Conservation (phyloP, 2,888 invertebrate species). For the Volucella inflata region DNA sequence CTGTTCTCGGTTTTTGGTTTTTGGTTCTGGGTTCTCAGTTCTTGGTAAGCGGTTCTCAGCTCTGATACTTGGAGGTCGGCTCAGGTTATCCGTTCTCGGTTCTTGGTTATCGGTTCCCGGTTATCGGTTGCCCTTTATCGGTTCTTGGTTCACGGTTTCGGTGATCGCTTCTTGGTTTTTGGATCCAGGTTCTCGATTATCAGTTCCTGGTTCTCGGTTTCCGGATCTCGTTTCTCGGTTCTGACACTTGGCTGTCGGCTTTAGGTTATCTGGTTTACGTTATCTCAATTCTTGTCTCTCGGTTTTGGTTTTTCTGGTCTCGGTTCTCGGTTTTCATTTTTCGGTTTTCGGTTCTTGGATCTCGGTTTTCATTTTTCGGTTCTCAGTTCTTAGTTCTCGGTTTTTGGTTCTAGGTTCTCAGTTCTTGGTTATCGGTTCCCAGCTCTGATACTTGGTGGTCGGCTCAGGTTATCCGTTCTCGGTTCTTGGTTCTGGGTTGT, state of each 20-base stretch:
- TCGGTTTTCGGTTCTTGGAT: background rate
- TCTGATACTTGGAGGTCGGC: background rate
- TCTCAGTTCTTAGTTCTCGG: background rate
- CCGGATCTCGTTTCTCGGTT: background rate
- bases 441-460: background rate
- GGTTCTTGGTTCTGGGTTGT: background rate
- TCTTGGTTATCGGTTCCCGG: background rate
- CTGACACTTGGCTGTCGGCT: background rate
- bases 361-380: background rate
- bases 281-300: too few relatives aligned
- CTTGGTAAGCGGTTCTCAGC: background rate
- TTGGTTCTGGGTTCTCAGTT: background rate
- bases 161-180: background rate
- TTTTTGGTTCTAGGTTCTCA: background rate
- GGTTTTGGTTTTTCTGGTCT: background rate
- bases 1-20: background rate
- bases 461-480: background rate
- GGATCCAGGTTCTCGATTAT: background rate
- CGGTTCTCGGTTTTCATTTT: background rate
- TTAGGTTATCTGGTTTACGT: background rate
- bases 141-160: background rate
- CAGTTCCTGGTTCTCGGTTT: background rate
- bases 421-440: background rate
- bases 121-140: background rate
- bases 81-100: background rate